phyloP scores from a whole-genome alignment of 2,888 invertebrate genomes.

The Callimorpha dominula region DNA sequence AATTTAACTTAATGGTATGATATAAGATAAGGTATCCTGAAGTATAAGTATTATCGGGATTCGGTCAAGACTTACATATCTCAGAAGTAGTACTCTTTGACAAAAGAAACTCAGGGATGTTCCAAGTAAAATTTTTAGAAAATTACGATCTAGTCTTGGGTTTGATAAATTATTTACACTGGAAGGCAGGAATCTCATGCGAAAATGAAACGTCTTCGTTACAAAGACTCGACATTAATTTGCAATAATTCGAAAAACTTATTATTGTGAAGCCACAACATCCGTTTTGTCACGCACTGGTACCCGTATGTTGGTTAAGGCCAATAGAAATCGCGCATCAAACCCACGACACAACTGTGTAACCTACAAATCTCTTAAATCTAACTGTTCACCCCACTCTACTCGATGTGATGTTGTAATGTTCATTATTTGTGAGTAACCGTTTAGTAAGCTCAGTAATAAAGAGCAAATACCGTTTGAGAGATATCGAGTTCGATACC shows the following conservation, averaged over 20 bases:
- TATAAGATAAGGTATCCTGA: too few species aligned
- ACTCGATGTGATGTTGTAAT: slow-evolving; percentile 3
- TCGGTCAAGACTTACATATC: too few species aligned
- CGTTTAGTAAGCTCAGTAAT: neutral
- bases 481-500: neutral
- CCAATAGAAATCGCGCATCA: slow-evolving; percentile 7
- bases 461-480: neutral
- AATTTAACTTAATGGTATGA: too few species aligned
- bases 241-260: neutral
- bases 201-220: neutral
- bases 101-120: too few species aligned
- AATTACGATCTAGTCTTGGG: too few species aligned
- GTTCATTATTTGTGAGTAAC: neutral
- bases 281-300: neutral
- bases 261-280: neutral
- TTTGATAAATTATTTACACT: too few species aligned
- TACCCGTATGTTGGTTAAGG: neutral
- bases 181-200: neutral
- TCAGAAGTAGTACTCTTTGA: too few species aligned
- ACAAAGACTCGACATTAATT: neutral
- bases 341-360: slow-evolving; percentile 15
- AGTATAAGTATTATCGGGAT: too few species aligned
- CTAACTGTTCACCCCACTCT: slow-evolving; percentile 9
- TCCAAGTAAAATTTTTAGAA: too few species aligned
- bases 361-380: slow-evolving; percentile 10